Evolutionary conservation across 2,797 vertebrate species (phyloP).

Genomic region (Xiphophorus birchmanni): DNA sequence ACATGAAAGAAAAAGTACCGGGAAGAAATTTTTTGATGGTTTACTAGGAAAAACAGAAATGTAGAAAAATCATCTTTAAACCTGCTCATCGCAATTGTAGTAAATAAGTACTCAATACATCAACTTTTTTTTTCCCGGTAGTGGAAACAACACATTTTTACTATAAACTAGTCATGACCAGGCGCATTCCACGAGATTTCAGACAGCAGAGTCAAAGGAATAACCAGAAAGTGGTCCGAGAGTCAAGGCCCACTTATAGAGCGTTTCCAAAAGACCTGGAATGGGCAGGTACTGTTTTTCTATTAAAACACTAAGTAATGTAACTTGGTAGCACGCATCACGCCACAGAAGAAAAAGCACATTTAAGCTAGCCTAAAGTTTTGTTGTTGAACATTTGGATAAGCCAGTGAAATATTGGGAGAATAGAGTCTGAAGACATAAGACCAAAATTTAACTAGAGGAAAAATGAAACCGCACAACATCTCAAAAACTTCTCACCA

Average conservation of each 20-base stretch:
- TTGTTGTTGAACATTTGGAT: neutral
- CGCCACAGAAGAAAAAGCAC: neutral
- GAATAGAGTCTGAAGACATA: neutral
- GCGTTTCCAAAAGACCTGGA: neutral
- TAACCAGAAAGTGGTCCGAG: neutral
- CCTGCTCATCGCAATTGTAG: neutral
- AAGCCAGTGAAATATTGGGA: neutral
- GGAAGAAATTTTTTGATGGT: slow-evolving; percentile 29
- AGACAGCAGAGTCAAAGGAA: neutral
- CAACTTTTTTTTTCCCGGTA: neutral
- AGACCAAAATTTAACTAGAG: neutral
- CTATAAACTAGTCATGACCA: neutral
- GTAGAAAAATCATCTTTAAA: neutral
- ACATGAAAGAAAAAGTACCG: slow-evolving; percentile 22
- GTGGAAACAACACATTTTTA: neutral
- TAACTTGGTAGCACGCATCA: neutral
- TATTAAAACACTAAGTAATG: neutral
- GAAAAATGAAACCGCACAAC: neutral
- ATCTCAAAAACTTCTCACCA: neutral
- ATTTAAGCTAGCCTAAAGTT: neutral
- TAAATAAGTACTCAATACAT: neutral
- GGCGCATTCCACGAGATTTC: neutral
- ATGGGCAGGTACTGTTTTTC: neutral
- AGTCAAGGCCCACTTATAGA: neutral
- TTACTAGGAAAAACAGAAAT: slow-evolving; percentile 30